Evolutionary conservation across 2,888 invertebrate genomes (phyloP), one percentile per base, ranked within the genome.

Genomic region (Drosophila anomelani): DNA sequence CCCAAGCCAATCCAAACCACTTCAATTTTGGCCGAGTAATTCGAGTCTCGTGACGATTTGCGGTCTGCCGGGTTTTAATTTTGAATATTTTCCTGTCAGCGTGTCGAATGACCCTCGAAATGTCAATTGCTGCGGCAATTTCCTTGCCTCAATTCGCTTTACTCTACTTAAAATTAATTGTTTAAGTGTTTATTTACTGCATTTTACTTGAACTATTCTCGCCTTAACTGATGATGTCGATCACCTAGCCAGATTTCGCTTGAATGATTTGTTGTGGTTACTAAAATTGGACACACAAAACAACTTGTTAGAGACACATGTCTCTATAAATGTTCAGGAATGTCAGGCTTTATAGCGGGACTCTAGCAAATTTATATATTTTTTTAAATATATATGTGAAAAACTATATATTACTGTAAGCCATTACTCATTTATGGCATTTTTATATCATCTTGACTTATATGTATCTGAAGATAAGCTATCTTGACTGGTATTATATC

Each of bases 21-120:
- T 67, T 38, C 61, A 66, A 54, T 53, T 49, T 49, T 38, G 39
- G 41, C 58, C 60, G 63, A 84, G 74, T 76, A 39, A 67, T 66
- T 68, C 47, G 66, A 70, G 73, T 79, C 85, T 77, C 83, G 87
- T 81, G 82, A 80, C 78, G 51, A 44, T 46, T 54, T 43, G 54
- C 49, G 57, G 57, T 58, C 58, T 54, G 36, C 32, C 17, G 32
- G 47, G 36, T 49, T 51, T 58, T 68, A 39, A 55, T 68, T 68
- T 68, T 39, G 47, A 68, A 47, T 67, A 67, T 68, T 69, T 56
- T 73, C 72, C 49, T 58, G 58, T 64, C 75, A 44, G 64, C 75
- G 54, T 47, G 34, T 23, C 34, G 51, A 53, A 38, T 73, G 72
- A 73, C 72, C 72, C 72, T 73, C 66, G 51, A 75, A 75, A 64